phyloP scores from a whole-genome alignment of 2,888 invertebrate species.

The Stenodema calcarata region DNA sequence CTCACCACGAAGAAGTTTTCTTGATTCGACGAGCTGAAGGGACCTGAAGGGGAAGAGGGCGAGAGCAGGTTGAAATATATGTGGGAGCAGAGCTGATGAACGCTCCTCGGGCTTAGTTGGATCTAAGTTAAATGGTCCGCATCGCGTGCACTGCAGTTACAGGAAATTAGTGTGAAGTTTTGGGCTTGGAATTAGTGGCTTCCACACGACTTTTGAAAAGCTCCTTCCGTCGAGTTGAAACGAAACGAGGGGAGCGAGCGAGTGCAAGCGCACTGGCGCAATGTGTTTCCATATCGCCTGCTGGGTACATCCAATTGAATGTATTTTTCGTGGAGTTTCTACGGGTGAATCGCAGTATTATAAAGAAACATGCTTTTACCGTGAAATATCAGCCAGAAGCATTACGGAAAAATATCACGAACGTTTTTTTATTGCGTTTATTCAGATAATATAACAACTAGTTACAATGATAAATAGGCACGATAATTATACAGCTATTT shows the following conservation, averaged over 20 bases:
- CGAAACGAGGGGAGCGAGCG: neutral
- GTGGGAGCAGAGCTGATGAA: constrained; percentile 28
- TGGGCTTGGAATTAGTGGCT: constrained; percentile 14
- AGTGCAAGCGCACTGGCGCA: neutral
- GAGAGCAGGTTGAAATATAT: constrained; percentile 10
- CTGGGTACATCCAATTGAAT: too few species aligned
- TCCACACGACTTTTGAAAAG: neutral
- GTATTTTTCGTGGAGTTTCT: too few species aligned
- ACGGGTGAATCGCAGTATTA: too few species aligned
- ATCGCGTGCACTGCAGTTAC: constrained; percentile 43
- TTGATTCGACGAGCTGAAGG: neutral
- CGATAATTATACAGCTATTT: too few species aligned
- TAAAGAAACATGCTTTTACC: too few species aligned
- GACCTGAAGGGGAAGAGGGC: neutral
- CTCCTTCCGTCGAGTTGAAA: neutral
- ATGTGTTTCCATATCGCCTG: too few species aligned
- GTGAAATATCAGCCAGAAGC: too few species aligned
- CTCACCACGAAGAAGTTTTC: neutral
- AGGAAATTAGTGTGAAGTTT: constrained; percentile 42
- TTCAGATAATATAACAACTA: too few species aligned
- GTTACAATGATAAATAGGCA: too few species aligned
- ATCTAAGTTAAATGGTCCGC: constrained; percentile 45
- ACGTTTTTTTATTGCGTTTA: too few species aligned
- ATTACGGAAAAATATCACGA: too few species aligned
- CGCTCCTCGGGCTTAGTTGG: constrained; percentile 18